These are phyloP conservation scores for Hypotaenidia philippensis DNA, from an alignment of 2,797 vertebrate genomes.

Conservation along the genomic window DNA sequence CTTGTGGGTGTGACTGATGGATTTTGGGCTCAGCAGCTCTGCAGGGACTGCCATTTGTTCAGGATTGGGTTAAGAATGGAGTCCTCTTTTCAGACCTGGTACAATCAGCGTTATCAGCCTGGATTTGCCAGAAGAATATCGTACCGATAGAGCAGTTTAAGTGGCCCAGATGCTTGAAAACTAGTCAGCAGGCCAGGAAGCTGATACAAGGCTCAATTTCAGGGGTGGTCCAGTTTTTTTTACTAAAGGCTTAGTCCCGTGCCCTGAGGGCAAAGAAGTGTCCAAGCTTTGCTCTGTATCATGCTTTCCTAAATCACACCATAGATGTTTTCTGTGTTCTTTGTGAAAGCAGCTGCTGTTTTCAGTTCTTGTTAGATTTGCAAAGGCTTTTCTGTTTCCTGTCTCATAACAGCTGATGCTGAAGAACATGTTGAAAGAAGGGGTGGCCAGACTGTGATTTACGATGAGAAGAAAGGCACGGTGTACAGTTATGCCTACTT, in stretches of 20 bases:
- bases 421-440: conserved; percentile 80
- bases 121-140: background rate
- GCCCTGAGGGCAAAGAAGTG: background rate
- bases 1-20: background rate
- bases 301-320: rapidly evolving
- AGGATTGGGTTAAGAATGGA: background rate
- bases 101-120: background rate
- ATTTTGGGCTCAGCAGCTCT: background rate
- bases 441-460: conserved; percentile 88
- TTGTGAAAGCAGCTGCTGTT: background rate
- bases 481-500: conserved; percentile 93
- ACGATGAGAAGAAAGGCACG: conserved; percentile 90
- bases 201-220: background rate
- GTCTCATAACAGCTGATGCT: conserved; percentile 24
- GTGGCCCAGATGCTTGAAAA: background rate
- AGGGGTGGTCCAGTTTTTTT: background rate
- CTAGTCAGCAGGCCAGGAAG: background rate
- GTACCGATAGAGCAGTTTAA: background rate
- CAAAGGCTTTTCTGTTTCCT: background rate
- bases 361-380: background rate
- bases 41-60: background rate
- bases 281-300: background rate
- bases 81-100: background rate
- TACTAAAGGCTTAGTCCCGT: background rate
- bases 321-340: background rate